A percentile compares a stretch with the other conserved stretches of the same genome.
These are phyloP conservation scores for Thysanoteuthis rhombus DNA, from an alignment of 2,888 invertebrate genomes.

Conservation along the genomic window DNA sequence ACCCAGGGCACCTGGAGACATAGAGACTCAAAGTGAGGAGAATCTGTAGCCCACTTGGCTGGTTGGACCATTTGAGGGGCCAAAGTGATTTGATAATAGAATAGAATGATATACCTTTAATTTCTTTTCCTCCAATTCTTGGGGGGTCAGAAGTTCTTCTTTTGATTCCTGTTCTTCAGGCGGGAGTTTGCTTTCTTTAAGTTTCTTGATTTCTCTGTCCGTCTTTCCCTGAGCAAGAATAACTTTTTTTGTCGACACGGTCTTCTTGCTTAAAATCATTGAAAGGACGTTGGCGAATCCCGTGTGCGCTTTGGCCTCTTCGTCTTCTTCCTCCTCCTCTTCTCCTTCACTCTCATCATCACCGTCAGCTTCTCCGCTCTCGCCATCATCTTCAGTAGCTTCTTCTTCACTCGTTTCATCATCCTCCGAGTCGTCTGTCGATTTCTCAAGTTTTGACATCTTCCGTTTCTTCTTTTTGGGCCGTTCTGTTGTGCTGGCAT, in stretches of 20 bases:
- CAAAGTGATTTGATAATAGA: neutral
- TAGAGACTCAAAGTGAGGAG: too few species aligned
- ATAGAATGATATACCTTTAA: neutral
- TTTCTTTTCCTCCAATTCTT: neutral
- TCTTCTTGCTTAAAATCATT: slow-evolving; percentile 46
- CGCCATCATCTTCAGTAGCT: neutral
- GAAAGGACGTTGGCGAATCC: slow-evolving; percentile 51
- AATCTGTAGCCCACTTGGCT: too few species aligned
- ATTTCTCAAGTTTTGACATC: neutral
- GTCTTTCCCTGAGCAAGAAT: slow-evolving; percentile 46
- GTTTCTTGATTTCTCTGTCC: slow-evolving; percentile 34
- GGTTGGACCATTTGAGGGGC: too few species aligned
- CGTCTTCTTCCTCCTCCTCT: neutral
- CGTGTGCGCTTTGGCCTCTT: neutral
- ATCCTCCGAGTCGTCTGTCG: neutral
- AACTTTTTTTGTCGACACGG: slow-evolving; percentile 35
- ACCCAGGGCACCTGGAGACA: too few species aligned
- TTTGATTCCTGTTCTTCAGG: neutral
- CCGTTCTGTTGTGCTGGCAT: neutral
- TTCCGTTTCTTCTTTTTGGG: neutral
- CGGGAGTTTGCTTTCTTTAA: slow-evolving; percentile 35
- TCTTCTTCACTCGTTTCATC: neutral
- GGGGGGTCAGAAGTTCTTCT: neutral
- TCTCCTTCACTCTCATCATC: neutral
- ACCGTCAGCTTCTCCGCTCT: neutral